Conservation (phyloP, 1,140 invertebrate species). For the Lasioglossum albipes region DNA sequence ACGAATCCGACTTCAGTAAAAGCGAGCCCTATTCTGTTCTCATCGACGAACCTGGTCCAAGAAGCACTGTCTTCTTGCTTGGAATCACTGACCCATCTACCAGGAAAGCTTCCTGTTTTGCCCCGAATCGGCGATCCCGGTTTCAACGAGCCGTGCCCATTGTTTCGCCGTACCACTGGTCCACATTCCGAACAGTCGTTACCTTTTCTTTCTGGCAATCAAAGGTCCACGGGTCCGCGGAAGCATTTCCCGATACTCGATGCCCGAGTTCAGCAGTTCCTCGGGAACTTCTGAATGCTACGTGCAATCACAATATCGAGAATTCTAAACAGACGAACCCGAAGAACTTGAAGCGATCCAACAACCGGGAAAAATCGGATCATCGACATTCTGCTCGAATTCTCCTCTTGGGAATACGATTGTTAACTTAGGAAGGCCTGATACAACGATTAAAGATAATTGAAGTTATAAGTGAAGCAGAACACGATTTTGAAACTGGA, state of each 20-base stretch:
- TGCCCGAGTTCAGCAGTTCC: not conserved
- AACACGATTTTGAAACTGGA: no score
- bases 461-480: no score
- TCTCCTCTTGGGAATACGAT: not conserved
- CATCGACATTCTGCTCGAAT: not conserved
- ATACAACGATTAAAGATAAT: no score
- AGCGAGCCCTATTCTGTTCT: not conserved
- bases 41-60: not conserved
- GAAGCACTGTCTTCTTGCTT: not conserved
- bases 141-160: not conserved
- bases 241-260: constrained; percentile 17
- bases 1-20: not conserved
- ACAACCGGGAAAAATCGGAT: not conserved
- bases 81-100: not conserved
- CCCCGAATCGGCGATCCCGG: not conserved
- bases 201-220: not conserved
- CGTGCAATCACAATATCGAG: not conserved
- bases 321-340: not conserved
- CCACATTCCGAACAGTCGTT: not conserved
- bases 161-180: not conserved
- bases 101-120: not conserved
- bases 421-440: no score
- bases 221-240: not conserved
- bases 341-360: no score
- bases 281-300: not conserved